phyloP scores from a whole-genome alignment of 2,797 vertebrate species.

The Rhodeus uyekii region DNA sequence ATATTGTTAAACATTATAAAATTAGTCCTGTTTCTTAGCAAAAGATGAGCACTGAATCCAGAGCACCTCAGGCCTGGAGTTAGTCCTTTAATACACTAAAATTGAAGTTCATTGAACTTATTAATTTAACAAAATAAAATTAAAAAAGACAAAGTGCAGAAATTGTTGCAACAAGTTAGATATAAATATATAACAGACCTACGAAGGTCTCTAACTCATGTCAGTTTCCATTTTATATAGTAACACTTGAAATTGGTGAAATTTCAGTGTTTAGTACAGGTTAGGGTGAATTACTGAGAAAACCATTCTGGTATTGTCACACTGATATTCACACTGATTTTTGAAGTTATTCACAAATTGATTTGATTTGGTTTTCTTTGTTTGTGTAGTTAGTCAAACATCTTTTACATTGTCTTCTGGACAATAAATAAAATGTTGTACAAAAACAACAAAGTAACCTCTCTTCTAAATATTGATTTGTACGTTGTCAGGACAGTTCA shows the following conservation, averaged over 20 bases:
- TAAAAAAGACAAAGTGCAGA: background rate
- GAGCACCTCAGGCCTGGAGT: slow-evolving; percentile 12
- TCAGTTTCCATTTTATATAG: slow-evolving; percentile 32
- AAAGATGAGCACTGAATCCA: slow-evolving; percentile 14
- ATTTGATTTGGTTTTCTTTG: background rate
- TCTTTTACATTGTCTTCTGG: background rate
- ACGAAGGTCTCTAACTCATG: slow-evolving; percentile 10
- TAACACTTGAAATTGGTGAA: background rate
- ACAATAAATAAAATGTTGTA: background rate
- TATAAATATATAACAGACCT: background rate
- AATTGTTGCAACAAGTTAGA: background rate
- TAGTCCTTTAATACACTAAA: slow-evolving; percentile 26
- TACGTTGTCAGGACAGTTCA: slow-evolving; percentile 22
- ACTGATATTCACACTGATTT: background rate
- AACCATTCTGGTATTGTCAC: background rate
- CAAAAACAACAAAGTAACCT: background rate
- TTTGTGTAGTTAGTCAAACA: background rate
- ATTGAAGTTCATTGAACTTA: background rate
- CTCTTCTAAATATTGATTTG: slow-evolving; percentile 23
- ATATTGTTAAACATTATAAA: slow-evolving; percentile 34
- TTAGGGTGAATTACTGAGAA: slow-evolving; percentile 21
- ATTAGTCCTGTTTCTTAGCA: slow-evolving; percentile 31
- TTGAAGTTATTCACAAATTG: background rate
- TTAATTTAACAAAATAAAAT: background rate
- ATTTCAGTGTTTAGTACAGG: background rate